These are phyloP conservation scores for Antigone vipio DNA, from an alignment of 2,113 vertebrate species.

Conservation along the genomic window DNA sequence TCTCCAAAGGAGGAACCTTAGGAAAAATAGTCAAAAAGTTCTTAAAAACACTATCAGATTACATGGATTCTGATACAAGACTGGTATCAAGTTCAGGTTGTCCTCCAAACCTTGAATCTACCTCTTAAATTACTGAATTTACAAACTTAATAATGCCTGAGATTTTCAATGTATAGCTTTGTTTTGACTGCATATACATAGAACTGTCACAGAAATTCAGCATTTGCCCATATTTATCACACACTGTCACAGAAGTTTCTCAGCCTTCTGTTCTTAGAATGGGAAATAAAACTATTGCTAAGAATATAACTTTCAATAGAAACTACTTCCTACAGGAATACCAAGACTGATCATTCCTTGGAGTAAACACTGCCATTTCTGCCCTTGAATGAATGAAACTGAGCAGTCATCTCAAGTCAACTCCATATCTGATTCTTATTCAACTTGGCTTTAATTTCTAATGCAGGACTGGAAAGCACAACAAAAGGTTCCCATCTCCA, in stretches of 20 bases:
- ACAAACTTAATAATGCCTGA: not conserved
- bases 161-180: slow-evolving; percentile 3
- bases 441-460: slow-evolving; percentile 6
- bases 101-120: not conserved
- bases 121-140: not conserved
- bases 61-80: not conserved
- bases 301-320: not conserved
- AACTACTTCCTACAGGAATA: not conserved
- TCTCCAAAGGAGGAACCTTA: not conserved
- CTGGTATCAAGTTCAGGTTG: not conserved
- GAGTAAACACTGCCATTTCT: not conserved
- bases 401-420: not conserved
- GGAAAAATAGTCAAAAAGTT: not conserved
- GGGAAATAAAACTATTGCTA: slow-evolving; percentile 3
- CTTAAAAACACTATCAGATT: not conserved
- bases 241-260: not conserved
- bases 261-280: slow-evolving; percentile 16
- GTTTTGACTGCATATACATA: slow-evolving; percentile 5
- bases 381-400: not conserved
- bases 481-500: not conserved
- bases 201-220: not conserved
- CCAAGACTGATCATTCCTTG: not conserved
- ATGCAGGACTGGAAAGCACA: not conserved
- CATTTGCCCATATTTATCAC: slow-evolving; percentile 30
- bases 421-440: not conserved